Evolutionary conservation across 1,140 invertebrate species (phyloP).

Genomic region (Apis dorsata): DNA sequence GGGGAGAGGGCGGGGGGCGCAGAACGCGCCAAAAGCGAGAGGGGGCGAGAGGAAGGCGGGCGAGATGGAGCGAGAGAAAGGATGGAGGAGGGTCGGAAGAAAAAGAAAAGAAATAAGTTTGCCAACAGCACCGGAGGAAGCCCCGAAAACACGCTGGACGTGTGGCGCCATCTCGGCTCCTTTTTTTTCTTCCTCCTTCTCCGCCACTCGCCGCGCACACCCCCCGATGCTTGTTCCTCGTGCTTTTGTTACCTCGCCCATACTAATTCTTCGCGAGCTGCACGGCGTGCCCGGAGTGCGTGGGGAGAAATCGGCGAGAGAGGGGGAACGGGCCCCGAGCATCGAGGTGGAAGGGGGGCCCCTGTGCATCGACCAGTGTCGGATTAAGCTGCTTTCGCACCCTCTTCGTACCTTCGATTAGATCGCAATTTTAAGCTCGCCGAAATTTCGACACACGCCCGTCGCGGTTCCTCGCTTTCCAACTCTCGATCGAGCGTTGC

Average conservation of each 20-base stretch:
- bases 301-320: constrained; percentile 48
- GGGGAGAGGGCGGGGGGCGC: constrained; percentile 31
- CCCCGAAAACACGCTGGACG: constrained; percentile 74
- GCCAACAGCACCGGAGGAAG: constrained; percentile 76
- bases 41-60: constrained; percentile 36
- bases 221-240: constrained; percentile 47
- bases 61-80: constrained; percentile 51
- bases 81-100: constrained; percentile 14
- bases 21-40: constrained; percentile 53
- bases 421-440: constrained; percentile 46
- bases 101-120: constrained; percentile 67
- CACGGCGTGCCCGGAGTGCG: constrained; percentile 64
- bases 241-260: constrained; percentile 78
- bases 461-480: background rate
- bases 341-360: constrained; percentile 28
- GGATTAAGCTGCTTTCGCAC: constrained; percentile 52
- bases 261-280: constrained; percentile 77
- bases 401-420: constrained; percentile 42
- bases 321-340: constrained; percentile 1
- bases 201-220: constrained; percentile 56
- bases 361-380: constrained; percentile 47
- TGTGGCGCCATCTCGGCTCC: constrained; percentile 72
- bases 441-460: constrained; percentile 34
- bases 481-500: constrained; percentile 1
- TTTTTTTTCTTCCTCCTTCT: constrained; percentile 67